These are phyloP conservation scores for Athrips mouffetella DNA, from an alignment of 2,888 invertebrate genomes.

Conservation along the genomic window DNA sequence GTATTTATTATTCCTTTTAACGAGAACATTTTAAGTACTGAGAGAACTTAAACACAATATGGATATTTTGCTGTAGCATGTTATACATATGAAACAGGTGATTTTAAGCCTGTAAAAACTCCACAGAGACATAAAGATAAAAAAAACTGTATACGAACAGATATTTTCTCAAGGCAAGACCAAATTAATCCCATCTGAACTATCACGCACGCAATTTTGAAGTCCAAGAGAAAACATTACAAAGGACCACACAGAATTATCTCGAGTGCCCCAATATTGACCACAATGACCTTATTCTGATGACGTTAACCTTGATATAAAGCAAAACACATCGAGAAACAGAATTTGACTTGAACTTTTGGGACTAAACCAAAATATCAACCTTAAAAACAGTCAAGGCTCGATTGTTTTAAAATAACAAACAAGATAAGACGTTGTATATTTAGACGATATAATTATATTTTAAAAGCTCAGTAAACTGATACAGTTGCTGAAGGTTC, in stretches of 20 bases:
- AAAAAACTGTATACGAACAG: neutral
- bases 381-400: slow-evolving; percentile 1
- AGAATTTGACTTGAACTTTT: neutral
- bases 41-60: no score
- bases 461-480: neutral
- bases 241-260: neutral
- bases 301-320: neutral
- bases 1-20: no score
- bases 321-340: neutral
- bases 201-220: slow-evolving; percentile 1
- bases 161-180: neutral
- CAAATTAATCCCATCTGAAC: slow-evolving; percentile 8
- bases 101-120: neutral
- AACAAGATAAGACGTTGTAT: neutral
- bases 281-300: neutral
- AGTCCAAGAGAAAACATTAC: neutral
- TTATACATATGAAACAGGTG: no score
- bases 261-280: neutral
- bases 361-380: neutral
- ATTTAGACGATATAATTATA: slow-evolving; percentile 2
- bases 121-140: neutral
- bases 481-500: slow-evolving; percentile 7
- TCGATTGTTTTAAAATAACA: neutral
- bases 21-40: no score
- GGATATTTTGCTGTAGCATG: no score